These are phyloP conservation scores for Lepus timidus DNA, from an alignment of 2,113 vertebrate species.

Conservation along the genomic window DNA sequence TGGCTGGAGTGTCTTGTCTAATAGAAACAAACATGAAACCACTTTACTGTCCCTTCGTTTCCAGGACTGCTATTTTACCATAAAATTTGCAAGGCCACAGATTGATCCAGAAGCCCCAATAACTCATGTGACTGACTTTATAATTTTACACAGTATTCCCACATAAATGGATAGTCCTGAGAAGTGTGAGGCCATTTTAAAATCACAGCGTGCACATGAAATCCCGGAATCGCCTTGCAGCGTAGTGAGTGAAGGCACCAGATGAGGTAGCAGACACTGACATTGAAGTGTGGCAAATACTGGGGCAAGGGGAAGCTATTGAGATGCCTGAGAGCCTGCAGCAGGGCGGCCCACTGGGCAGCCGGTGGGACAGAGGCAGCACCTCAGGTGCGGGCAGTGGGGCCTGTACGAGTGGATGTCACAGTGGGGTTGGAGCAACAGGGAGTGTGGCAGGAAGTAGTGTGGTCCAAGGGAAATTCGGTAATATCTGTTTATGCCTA, in stretches of 20 bases:
- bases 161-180: conserved; percentile 49
- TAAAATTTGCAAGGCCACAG: conserved; percentile 71
- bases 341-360: neutral
- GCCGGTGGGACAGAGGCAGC: neutral
- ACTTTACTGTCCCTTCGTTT: conserved; percentile 76
- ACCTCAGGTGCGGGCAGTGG: rapidly evolving
- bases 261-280: neutral
- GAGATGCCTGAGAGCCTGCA: neutral
- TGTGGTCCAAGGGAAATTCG: neutral
- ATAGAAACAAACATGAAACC: conserved; percentile 79
- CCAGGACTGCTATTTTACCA: conserved; percentile 75
- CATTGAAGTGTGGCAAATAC: neutral
- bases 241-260: neutral
- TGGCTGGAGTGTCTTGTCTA: conserved; percentile 75
- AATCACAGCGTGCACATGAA: conserved; percentile 64
- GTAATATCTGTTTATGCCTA: neutral
- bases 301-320: neutral
- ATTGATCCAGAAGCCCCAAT: conserved; percentile 60
- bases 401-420: too few species aligned
- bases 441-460: neutral
- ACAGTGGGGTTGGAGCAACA: neutral
- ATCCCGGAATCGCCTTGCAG: conserved; percentile 50
- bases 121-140: conserved; percentile 63
- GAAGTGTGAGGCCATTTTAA: conserved; percentile 59
- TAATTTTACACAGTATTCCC: conserved; percentile 63